phyloP scores from a whole-genome alignment of 2,113 vertebrate genomes.

The Brachyhypopomus occidentalis region DNA sequence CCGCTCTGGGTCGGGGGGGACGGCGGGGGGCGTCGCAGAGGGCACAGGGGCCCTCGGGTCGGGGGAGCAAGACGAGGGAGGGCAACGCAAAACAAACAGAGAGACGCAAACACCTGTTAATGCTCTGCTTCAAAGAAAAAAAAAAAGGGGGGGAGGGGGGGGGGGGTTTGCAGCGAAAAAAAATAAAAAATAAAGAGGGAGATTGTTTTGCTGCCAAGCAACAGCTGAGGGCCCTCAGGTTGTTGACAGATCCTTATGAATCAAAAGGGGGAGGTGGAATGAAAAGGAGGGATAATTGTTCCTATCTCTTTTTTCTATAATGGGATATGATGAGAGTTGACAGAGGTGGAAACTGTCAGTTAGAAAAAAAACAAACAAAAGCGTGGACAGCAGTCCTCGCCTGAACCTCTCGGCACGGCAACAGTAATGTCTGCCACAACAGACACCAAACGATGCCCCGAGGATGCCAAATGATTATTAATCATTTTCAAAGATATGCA shows the following conservation, averaged over 20 bases:
- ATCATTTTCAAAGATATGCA: neutral
- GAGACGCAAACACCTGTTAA: slow-evolving; percentile 82
- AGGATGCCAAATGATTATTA: neutral
- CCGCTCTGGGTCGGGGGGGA: slow-evolving; percentile 69
- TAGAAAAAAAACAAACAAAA: slow-evolving; percentile 70
- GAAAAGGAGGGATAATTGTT: slow-evolving; percentile 79
- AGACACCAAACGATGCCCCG: neutral
- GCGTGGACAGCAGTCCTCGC: slow-evolving; percentile 61
- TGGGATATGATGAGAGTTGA: slow-evolving; percentile 76
- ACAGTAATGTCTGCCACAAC: slow-evolving; percentile 16
- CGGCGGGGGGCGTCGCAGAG: slow-evolving; percentile 62
- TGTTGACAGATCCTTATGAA: slow-evolving; percentile 84
- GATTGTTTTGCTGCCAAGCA: slow-evolving; percentile 80
- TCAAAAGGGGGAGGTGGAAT: slow-evolving; percentile 67
- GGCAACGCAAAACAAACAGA: slow-evolving; percentile 84
- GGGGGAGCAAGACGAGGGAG: slow-evolving; percentile 78
- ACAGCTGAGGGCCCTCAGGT: slow-evolving; percentile 77
- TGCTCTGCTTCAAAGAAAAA: slow-evolving; percentile 79
- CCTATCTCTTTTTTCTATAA: slow-evolving; percentile 75
- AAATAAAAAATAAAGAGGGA: slow-evolving; percentile 62
- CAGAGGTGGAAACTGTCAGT: slow-evolving; percentile 64
- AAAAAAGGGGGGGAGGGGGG: slow-evolving; percentile 67
- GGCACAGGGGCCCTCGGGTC: slow-evolving; percentile 72
- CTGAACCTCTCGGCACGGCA: slow-evolving; percentile 57
- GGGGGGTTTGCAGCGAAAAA: slow-evolving; percentile 43